Evolutionary conservation across 2,888 invertebrate species (phyloP), one percentile per base, ranked within the genome.

Genomic region (Amiota minor): DNA sequence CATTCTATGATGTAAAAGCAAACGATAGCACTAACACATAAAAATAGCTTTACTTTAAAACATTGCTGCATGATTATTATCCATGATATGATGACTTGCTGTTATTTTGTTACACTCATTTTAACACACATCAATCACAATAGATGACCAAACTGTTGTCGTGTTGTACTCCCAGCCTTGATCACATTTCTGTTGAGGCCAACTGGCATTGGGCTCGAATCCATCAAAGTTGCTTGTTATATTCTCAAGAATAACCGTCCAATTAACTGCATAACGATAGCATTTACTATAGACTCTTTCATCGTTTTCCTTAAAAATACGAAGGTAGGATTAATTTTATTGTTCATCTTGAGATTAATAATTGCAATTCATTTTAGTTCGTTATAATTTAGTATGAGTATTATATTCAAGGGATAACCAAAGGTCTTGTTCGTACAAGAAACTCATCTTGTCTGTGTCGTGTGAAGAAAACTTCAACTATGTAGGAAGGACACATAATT

Each of bases 111-210:
- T 55, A 23, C 46, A 67, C 46, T 78, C 18, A 45, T 56, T 68
- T 68, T 68, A 35, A 87, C 92, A 91, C 91, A 96, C 95, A 90
- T 97, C 96, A 79, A 95, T 95, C 18, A 97, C 96, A 80, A 96
- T 93, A 12, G 96, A 96, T 1, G 96, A 96, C 77, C 90, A 90
- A 4, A 95, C 91, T 86, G 92, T 92, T 8, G 92, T 92, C 70
- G 90, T 92, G 81, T 96, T 92, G 85, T 95, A 97, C 83, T 95
- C 95, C 93, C 95, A 96, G 47, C 96, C 96, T 86, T 95, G 92
- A 61, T 91, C 86, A 86, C 96, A 97, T 9, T 91, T 90, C 82
- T 95, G 93, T 8, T 91, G 88, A 0, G 93, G 91, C 94, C 94
- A 95, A 1, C 91, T 90, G 14, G 86, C 77, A 81, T 93, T 93